Base-by-base conservation (phyloP, 2,888 invertebrate genomes). In the Junonia oenone region DNA sequence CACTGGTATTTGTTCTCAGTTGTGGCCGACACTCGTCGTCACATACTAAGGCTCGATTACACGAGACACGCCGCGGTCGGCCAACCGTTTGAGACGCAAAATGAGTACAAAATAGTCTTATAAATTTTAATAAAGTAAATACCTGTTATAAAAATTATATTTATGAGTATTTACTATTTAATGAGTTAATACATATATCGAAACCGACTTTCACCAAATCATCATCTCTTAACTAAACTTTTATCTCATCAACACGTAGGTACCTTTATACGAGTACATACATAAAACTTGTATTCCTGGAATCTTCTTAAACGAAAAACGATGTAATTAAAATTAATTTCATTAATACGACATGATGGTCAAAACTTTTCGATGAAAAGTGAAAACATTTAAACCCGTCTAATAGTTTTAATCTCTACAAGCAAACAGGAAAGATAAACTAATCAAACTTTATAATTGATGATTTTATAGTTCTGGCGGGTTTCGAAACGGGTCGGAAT, bases 401-500 rank as follows among this genome's bases (percentile, higher is more conserved):
- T n/a, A 11, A 11, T 9, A 17, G 17, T 19, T 17, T 40, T 19
- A 40, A 5, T 40, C 17, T 15, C 37, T 8, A 15, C 5, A 9
- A 19, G 17, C 4, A 3, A 40, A 43, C 26, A 13, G 4, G 26
- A n/a, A 22, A 43, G 2, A 13, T 27, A 47, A 14, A 46, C 15
- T 6, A 29, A 45, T 27, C 15, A 22, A 53, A 40, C 38, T 53
- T 47, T 47, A 14, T 40, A 47, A 53, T 47, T 46, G 29, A 53
- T 53, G 35, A 47, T 47, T 54, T 48, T 47, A 40, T 19, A 54
- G 40, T 54, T 54, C 38, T 31, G 47, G 31, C 47, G 40, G n/a
- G 31, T 40, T 43, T 48, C 40, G 47, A 33, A 26, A 47, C 4
- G 40, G 47, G 31, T 33, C 17, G 11, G 8, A 17, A 11, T 8